Conservation (phyloP, 2,113 vertebrate species). For the Taxidea taxus region DNA sequence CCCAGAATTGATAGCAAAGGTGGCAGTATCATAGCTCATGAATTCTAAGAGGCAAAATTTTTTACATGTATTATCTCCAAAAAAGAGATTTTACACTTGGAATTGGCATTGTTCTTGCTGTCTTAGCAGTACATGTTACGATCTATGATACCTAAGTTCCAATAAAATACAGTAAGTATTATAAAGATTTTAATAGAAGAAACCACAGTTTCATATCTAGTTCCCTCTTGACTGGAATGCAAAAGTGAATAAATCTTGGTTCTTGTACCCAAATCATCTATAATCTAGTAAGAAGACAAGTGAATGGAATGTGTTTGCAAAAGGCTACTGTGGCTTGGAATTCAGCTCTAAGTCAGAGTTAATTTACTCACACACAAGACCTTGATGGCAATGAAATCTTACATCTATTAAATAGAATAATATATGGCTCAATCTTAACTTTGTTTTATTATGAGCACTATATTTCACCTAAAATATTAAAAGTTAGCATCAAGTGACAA, state of each 20-base stretch:
- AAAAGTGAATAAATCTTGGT: background rate
- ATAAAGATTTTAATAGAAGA: background rate
- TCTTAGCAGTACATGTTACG: background rate
- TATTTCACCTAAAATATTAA: background rate
- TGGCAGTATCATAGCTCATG: background rate
- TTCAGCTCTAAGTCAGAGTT: background rate
- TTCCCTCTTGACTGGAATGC: background rate
- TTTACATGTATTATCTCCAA: background rate
- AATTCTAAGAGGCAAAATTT: background rate
- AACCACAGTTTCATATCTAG: background rate
- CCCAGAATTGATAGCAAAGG: background rate
- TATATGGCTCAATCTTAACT: background rate
- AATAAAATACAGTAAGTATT: background rate
- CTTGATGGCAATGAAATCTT: background rate
- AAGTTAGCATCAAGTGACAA: background rate
- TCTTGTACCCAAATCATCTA: background rate
- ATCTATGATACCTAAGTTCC: background rate
- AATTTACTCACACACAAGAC: background rate
- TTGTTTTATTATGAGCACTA: background rate
- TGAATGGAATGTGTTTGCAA: background rate
- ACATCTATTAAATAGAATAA: background rate
- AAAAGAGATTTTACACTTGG: background rate
- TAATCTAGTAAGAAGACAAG: background rate
- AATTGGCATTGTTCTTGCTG: background rate
- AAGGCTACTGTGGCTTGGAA: background rate